Evolutionary conservation across 2,888 invertebrate species (phyloP), one percentile per base, ranked within the genome.

Genomic region (Plagiodera versicolora): DNA sequence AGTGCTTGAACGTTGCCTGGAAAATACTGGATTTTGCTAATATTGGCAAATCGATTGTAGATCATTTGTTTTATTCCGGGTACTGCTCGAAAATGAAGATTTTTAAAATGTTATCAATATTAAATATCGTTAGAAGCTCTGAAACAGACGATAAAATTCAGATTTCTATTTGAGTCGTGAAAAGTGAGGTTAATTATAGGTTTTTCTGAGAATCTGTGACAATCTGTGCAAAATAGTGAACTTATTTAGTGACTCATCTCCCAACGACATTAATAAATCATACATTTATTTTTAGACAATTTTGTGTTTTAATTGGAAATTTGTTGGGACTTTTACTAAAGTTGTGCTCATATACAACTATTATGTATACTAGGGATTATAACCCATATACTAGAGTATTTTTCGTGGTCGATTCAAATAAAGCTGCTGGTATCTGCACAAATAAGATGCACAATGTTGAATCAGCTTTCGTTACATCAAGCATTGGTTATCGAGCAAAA

Each of bases 81-180:
- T 48, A 48, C 53, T 16, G 44, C 56, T 68, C 67, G 64, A 79
- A 78, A 74, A 80, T 80, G 80, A 79, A 79, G 77, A 74, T 77
- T 74, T 75, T 73, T 73, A 78, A 74, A 73, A 72, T 73, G 73
- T 77, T 77, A 72, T 76, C 75, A 75, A 77, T 76, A 72, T 73
- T 71, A 66, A 64, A 68, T 65, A 67, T 75, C 72, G 79, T 80
- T 80, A 80, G 80, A 80, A 80, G 80, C 75, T 74, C 79, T 68
- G 73, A 74, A 74, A 79, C 76, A 75, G 74, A 67, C 58, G 65
- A 56, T 63, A 65, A 68, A 58, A 60, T 61, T 65, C 60, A 61
- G 58, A 61, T 67, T 62, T 65, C 54, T 30, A 65, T 68, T 57
- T 72, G 66, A 69, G 64, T 50, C 53, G 61, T 53, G 28, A 35